phyloP scores from a whole-genome alignment of 1,140 invertebrate species.

The Zophobas morio region DNA sequence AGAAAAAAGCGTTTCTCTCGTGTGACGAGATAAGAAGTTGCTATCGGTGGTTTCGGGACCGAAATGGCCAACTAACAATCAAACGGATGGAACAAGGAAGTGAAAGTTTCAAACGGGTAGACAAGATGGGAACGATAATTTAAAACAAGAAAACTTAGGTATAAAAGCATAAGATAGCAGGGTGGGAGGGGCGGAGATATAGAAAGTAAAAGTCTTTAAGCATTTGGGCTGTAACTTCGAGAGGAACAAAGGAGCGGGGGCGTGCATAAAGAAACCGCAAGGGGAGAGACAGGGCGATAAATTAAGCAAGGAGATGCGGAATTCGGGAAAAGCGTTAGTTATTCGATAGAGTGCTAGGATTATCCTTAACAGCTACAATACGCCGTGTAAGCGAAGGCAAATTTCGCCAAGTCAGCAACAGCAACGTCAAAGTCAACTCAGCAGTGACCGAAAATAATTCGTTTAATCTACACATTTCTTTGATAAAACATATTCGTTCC shows the following conservation, averaged over 20 bases:
- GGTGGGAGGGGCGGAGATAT: constrained; percentile 8
- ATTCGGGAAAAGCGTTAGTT: constrained; percentile 22
- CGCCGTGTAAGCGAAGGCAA: too few species aligned
- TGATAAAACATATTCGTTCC: too few species aligned
- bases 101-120: background rate
- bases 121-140: constrained; percentile 21
- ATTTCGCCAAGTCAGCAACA: too few species aligned
- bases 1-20: background rate
- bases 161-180: constrained; percentile 2
- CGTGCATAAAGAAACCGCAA: constrained; percentile 30
- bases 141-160: constrained; percentile 32
- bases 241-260: constrained; percentile 32
- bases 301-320: constrained; percentile 41
- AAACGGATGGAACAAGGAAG: background rate
- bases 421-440: too few species aligned
- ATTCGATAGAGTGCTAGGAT: background rate
- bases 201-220: constrained; percentile 41
- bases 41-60: too few species aligned
- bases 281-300: constrained; percentile 32
- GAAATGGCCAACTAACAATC: background rate
- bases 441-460: too few species aligned
- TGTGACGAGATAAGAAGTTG: too few species aligned
- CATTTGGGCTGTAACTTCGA: constrained; percentile 34
- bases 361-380: background rate
- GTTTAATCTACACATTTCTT: too few species aligned